Conservation (phyloP, 2,797 vertebrate species). For the Xerus rutilus region DNA sequence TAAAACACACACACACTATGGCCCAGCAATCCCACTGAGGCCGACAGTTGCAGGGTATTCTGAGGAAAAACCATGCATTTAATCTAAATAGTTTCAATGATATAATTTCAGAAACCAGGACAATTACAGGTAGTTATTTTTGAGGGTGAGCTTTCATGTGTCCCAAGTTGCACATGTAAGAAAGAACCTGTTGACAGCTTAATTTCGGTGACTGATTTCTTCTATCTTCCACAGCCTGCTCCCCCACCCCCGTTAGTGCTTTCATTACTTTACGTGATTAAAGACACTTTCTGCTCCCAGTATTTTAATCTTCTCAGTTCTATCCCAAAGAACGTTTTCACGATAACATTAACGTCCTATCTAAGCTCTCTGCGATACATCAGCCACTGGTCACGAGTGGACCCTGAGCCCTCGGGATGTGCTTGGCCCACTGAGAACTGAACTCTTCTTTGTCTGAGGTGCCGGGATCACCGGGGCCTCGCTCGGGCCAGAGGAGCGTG, state of each 20-base stretch:
- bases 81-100: neutral
- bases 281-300: neutral
- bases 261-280: neutral
- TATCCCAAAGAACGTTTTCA: conserved; percentile 7
- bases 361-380: neutral
- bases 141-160: neutral
- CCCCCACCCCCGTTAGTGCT: neutral
- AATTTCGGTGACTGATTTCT: neutral
- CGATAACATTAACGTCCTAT: neutral
- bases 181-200: neutral
- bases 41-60: neutral
- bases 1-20: neutral
- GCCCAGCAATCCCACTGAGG: neutral
- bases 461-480: neutral
- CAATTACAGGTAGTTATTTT: neutral
- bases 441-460: neutral
- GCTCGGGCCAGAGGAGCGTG: neutral
- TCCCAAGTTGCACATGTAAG: neutral
- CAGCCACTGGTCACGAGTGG: neutral
- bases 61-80: too few relatives aligned
- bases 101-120: neutral
- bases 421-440: neutral
- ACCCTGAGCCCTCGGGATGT: neutral
- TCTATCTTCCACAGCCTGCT: neutral
- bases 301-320: conserved; percentile 27